Evolutionary conservation across 2,797 vertebrate species (phyloP).

Genomic region (Sciurus carolinensis): DNA sequence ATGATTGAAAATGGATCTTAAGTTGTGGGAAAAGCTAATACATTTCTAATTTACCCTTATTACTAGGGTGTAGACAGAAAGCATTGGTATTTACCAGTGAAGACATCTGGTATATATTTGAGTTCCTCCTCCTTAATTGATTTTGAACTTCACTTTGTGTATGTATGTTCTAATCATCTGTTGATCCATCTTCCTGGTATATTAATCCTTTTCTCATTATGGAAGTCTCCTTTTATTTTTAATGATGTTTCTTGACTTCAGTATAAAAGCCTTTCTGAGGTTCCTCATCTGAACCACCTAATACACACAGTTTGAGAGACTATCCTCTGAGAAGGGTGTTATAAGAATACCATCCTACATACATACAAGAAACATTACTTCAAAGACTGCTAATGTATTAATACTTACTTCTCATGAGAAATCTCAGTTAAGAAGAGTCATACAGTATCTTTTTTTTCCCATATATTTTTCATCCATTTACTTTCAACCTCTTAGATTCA

Average conservation of each 20-base stretch:
- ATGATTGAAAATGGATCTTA: background rate
- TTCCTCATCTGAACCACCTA: background rate
- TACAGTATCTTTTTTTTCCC: background rate
- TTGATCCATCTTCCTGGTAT: background rate
- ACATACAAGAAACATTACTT: background rate
- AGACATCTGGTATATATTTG: background rate
- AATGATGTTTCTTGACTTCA: background rate
- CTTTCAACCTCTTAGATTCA: background rate
- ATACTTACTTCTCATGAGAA: background rate
- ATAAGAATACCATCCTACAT: background rate
- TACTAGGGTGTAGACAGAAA: background rate
- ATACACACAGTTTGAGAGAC: background rate
- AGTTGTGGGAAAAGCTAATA: background rate
- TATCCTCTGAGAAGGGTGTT: background rate
- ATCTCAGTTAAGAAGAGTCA: background rate
- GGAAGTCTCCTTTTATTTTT: background rate
- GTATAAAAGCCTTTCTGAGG: background rate
- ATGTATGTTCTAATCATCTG: background rate
- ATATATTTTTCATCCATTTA: background rate
- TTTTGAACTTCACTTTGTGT: background rate
- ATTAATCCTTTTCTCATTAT: background rate
- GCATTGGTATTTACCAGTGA: background rate
- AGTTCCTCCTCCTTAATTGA: background rate
- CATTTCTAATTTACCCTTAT: background rate
- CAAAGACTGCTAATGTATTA: background rate